Evolutionary conservation across 23 tunicate species (phyloP), one percentile per base, ranked within the genome.

Genomic region (Clavelina lepadiformis): DNA sequence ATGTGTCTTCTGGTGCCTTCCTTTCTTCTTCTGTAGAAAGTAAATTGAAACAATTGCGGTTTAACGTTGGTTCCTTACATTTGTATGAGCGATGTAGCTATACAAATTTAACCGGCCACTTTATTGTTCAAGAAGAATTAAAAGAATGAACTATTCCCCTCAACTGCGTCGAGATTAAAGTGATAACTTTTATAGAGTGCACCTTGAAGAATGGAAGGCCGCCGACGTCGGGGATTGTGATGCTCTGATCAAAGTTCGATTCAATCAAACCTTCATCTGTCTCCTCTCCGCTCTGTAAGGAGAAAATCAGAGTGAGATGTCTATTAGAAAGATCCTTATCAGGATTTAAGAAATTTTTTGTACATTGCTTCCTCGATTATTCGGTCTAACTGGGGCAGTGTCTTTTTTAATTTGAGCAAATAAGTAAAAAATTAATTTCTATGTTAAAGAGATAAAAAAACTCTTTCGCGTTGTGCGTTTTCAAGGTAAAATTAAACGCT

Each of bases 151-250:
- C 7, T 63, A 37, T 63, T 8, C 27, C 68, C 4, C 68, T 51
- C 5, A 5, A 15, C 3, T 23, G 68, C 25, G 49, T 35, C 35
- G 22, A 58, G 7, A 58, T 26, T 6, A 58, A 41, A 11, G 49
- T 11, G 49, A 41, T 11, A 41, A 11, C 15, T 44, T 44, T 44
- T 15, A 11, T 15, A 44, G 15, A 44, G 15, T 15, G 49, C 13
- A 82, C 91, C 69, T 53, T 74, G 32, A 82, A 82, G 35, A 82
- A 82, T 35, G 91, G 91, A 36, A 56, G 31, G 24, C 91, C 91
- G 18, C 81, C 80, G 2, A 35, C 66, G 44, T 65, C 71, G 8
- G 82, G 82, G 38, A 76, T 76, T 4, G 82, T 76, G 15, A 76
- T 65, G 67, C 82, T 76, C 28, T 76, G 56, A 26, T 76, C 24